phyloP scores from a whole-genome alignment of 2,113 vertebrate species.

The Phaethon lepturus region DNA sequence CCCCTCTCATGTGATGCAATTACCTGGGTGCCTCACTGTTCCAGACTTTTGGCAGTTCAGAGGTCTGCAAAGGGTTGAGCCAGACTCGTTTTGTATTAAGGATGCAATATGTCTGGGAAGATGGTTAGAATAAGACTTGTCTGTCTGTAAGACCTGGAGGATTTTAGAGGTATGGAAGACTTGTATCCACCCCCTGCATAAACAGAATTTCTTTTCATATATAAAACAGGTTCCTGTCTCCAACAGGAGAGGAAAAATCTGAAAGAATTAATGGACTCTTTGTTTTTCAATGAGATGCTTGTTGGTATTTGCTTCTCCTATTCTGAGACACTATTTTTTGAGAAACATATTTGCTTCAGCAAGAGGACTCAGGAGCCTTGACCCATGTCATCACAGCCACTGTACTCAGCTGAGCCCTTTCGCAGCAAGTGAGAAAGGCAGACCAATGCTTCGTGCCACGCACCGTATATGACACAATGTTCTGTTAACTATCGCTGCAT shows the following conservation, averaged over 20 bases:
- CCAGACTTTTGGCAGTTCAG: not conserved
- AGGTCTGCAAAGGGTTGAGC: constrained; percentile 15
- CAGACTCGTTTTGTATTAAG: not conserved
- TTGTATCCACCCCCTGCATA: not conserved
- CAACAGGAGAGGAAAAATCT: not conserved
- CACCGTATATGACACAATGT: accelerated
- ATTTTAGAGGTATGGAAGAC: not conserved
- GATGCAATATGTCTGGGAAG: not conserved
- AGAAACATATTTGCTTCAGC: not conserved
- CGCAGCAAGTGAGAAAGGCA: not conserved
- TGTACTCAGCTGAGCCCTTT: not conserved
- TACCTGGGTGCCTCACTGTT: not conserved
- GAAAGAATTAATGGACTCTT: not conserved
- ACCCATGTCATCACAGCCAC: not conserved
- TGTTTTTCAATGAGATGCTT: not conserved
- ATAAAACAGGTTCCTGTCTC: not conserved
- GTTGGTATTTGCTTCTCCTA: not conserved
- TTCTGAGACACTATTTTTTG: not conserved
- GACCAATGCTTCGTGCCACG: not conserved
- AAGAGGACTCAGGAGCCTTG: not conserved
- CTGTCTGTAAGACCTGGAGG: not conserved
- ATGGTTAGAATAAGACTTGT: not conserved
- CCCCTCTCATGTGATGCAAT: not conserved
- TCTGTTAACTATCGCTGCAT: not conserved
- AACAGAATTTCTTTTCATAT: not conserved